Base-by-base conservation (phyloP, 1,140 invertebrate genomes). In the Mercenaria mercenaria region DNA sequence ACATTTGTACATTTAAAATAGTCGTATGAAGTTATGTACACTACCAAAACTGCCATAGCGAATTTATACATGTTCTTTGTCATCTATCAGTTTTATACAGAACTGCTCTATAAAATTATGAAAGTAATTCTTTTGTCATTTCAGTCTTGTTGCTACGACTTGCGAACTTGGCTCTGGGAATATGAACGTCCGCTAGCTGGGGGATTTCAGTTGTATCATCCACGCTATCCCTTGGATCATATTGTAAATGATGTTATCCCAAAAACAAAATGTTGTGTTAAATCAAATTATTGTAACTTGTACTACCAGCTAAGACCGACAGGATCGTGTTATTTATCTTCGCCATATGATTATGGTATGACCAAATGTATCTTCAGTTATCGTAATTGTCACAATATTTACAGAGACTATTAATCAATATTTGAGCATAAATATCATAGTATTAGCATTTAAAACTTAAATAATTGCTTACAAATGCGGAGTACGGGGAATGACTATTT, bases 161-260 rank as follows among this genome's bases (percentile, higher is more conserved):
- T 41, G 2, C 4, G n/a, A n/a, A 43, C 37, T 15, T 41, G 37
- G n/a, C 37, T 76, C 2, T 76, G 72, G 72, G 43, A 26, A 41
- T 26, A 76, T 26, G 72, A 76, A 76, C 37, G 43, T 13, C 72
- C 72, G 13, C 43, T 43, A 23, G 72, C 72, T 50, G 72, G 72
- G 6, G 72, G 72, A 41, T 76, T 76, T 50, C 41, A 41, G 11
- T 11, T 34, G 13, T 76, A 76, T 29, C 37, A 76, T 43, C 72
- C 72, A 11, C 6, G n/a, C 8, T 39, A 69, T 39, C 29, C 29
- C 11, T 32, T 39, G 20, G 26, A 69, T 4, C n/a, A 69, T 34
- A 34, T 34, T 39, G 3, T 34, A 34, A 32, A 69, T n/a, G 64
- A 69, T 69, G 64, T 69, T 8, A 64, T 64, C 20, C 26, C n/a